These are phyloP conservation scores for Dromas ardeola DNA, from an alignment of 2,113 vertebrate genomes.

Conservation along the genomic window DNA sequence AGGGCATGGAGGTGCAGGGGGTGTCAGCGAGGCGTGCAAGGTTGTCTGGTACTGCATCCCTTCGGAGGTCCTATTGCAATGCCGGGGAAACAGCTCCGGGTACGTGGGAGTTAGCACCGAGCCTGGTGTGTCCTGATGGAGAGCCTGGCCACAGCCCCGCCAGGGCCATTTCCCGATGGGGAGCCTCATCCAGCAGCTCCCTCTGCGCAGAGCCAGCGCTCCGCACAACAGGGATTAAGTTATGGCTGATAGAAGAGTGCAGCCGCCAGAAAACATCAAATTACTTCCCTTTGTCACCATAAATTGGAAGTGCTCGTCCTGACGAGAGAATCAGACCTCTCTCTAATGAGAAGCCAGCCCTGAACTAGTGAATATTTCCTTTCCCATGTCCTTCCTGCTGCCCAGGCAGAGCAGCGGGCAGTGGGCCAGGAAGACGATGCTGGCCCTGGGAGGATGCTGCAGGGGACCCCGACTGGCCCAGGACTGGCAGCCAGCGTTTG, in stretches of 20 bases:
- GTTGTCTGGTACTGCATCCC: neutral
- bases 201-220: neutral
- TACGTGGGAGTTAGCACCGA: rapidly evolving
- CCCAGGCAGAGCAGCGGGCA: rapidly evolving
- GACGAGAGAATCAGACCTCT: neutral
- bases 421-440: neutral
- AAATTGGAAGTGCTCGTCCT: neutral
- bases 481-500: neutral
- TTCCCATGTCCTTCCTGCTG: neutral
- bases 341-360: neutral
- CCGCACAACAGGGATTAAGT: neutral
- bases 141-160: neutral
- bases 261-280: neutral
- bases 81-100: rapidly evolving
- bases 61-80: neutral
- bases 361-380: neutral
- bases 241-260: neutral
- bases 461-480: rapidly evolving
- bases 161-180: rapidly evolving
- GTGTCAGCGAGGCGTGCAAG: neutral
- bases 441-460: neutral
- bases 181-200: neutral
- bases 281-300: neutral
- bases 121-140: neutral
- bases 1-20: neutral